A percentile compares a stretch with the other conserved stretches of the same genome.
phyloP scores from a whole-genome alignment of 2,113 vertebrate genomes.

The Sylvilagus bachmani region DNA sequence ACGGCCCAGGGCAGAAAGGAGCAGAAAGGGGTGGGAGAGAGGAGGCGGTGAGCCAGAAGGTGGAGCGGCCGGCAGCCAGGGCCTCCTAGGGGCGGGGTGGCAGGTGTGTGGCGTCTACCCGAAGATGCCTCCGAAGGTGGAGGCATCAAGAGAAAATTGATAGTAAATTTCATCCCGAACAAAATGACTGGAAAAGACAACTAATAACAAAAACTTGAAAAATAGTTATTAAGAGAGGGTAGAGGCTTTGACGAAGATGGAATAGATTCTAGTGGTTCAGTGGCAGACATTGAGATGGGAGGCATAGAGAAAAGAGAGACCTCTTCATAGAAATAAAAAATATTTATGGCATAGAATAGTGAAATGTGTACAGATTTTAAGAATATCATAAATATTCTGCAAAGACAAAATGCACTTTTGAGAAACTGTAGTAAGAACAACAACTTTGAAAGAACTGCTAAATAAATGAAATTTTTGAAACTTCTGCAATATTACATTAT shows the following conservation, averaged over 20 bases:
- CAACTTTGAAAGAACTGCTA: constrained; percentile 41
- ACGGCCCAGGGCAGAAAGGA: constrained; percentile 82
- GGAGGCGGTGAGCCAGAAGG: constrained; percentile 64
- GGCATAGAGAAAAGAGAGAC: neutral
- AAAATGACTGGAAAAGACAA: neutral
- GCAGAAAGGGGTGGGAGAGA: neutral
- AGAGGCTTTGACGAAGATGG: neutral
- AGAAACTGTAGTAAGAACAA: neutral
- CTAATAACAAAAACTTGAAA: neutral
- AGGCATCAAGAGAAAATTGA: constrained; percentile 85
- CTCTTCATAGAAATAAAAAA: neutral
- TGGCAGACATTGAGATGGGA: neutral
- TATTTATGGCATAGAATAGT: neutral
- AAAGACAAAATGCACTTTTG: constrained; percentile 6
- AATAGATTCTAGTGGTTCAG: neutral
- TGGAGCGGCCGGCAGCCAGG: constrained; percentile 54
- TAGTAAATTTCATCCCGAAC: neutral
- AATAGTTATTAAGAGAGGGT: neutral
- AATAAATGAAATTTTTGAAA: constrained; percentile 54
- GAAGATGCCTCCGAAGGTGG: constrained; percentile 94
- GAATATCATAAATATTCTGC: neutral
- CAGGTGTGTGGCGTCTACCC: constrained; percentile 84
- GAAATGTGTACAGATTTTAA: neutral
- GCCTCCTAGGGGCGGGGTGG: constrained; percentile 52
- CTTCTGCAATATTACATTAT: neutral